Conservation (phyloP, 1,140 invertebrate genomes). For the Aleiodes sp. region DNA sequence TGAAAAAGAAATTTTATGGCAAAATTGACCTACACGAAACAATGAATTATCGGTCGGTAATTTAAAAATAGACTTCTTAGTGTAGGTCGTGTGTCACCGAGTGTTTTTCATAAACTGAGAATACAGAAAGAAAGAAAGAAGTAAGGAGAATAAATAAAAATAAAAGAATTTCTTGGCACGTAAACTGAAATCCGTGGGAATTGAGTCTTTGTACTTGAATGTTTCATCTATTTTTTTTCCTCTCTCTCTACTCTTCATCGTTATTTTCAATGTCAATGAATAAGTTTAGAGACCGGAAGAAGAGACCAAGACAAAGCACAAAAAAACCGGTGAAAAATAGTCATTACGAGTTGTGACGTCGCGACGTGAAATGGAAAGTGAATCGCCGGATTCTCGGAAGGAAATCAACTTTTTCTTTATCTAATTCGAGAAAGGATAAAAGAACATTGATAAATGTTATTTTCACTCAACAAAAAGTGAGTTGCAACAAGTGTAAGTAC, state of each 20-base stretch:
- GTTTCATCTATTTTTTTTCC: not conserved
- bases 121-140: too few species aligned
- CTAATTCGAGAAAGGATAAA: too few species aligned
- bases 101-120: not conserved
- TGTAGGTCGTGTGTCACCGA: constrained; percentile 33
- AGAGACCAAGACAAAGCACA: too few species aligned
- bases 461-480: too few species aligned
- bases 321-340: not conserved
- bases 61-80: constrained; percentile 36
- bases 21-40: constrained; percentile 13
- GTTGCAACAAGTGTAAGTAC: too few species aligned
- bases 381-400: not conserved
- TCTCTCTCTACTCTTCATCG: not conserved
- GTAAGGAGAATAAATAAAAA: too few species aligned
- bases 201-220: not conserved
- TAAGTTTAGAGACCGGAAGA: too few species aligned
- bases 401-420: not conserved
- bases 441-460: too few species aligned
- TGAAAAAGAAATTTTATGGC: too few species aligned
- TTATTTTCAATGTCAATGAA: not conserved
- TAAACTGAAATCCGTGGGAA: not conserved
- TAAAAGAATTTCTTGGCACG: too few species aligned
- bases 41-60: constrained; percentile 22
- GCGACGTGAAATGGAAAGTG: constrained; percentile 3
- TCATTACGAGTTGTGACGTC: not conserved